phyloP scores from a whole-genome alignment of 2,113 vertebrate genomes.

The Hemicordylus capensis region DNA sequence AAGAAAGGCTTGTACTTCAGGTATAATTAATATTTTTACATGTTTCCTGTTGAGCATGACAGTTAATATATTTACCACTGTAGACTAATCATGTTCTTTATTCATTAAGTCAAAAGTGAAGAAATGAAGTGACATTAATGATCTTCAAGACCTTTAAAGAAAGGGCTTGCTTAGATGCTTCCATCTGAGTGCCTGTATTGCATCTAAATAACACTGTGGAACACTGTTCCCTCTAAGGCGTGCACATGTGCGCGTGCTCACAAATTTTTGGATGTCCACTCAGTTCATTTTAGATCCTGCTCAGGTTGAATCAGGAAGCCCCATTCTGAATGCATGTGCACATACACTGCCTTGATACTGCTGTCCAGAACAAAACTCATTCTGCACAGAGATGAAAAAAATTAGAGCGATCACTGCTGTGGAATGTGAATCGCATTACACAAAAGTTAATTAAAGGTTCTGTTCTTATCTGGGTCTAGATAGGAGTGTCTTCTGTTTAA shows the following conservation, averaged over 20 bases:
- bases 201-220: neutral
- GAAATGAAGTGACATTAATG: neutral
- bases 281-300: too few relatives aligned
- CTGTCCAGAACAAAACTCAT: too few relatives aligned
- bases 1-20: neutral
- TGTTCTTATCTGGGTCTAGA: neutral
- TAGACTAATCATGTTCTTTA: neutral
- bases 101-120: neutral
- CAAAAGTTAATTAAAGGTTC: slow-evolving; percentile 4
- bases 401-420: too few relatives aligned
- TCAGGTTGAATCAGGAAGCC: too few relatives aligned
- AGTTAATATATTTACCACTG: neutral
- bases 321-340: too few relatives aligned
- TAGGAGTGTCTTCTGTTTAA: neutral
- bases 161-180: neutral
- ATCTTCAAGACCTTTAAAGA: neutral
- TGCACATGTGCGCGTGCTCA: too few relatives aligned
- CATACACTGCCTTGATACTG: too few relatives aligned
- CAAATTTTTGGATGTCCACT: too few relatives aligned
- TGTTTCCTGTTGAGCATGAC: neutral
- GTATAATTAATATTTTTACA: neutral
- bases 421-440: neutral
- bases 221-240: too few relatives aligned
- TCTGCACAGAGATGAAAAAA: too few relatives aligned
- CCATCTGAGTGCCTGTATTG: neutral